phyloP scores from a whole-genome alignment of 2,797 vertebrate genomes.

The Tapera naevia region DNA sequence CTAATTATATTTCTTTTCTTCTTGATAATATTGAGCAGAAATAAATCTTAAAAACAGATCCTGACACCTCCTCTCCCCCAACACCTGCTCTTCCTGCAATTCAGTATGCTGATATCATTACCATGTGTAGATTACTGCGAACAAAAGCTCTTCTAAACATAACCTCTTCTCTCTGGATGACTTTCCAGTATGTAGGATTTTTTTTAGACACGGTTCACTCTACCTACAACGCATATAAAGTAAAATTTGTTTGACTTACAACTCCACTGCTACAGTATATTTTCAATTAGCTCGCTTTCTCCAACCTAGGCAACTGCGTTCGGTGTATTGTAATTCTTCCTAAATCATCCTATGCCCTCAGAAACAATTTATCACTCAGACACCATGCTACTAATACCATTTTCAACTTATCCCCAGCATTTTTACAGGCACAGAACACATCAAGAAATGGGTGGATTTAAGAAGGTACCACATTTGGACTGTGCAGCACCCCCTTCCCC shows the following conservation, averaged over 20 bases:
- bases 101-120: not conserved
- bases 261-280: not conserved
- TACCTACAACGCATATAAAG: not conserved
- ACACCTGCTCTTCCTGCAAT: conserved; percentile 42
- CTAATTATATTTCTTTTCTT: conserved; percentile 42
- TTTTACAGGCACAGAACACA: not conserved
- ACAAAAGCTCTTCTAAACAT: not conserved
- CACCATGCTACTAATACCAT: not conserved
- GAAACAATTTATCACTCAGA: not conserved
- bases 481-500: not conserved
- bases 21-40: not conserved
- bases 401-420: not conserved
- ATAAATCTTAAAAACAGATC: conserved; percentile 20
- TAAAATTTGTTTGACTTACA: not conserved
- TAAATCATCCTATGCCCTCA: not conserved
- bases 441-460: not conserved
- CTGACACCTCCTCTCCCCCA: not conserved
- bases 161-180: not conserved
- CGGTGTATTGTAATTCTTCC: not conserved
- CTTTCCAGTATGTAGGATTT: not conserved
- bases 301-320: not conserved
- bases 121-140: not conserved
- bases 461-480: not conserved
- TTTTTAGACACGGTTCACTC: not conserved
- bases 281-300: not conserved